Conservation (phyloP, 2,888 invertebrate species). For the Polydesmus complanatus region DNA sequence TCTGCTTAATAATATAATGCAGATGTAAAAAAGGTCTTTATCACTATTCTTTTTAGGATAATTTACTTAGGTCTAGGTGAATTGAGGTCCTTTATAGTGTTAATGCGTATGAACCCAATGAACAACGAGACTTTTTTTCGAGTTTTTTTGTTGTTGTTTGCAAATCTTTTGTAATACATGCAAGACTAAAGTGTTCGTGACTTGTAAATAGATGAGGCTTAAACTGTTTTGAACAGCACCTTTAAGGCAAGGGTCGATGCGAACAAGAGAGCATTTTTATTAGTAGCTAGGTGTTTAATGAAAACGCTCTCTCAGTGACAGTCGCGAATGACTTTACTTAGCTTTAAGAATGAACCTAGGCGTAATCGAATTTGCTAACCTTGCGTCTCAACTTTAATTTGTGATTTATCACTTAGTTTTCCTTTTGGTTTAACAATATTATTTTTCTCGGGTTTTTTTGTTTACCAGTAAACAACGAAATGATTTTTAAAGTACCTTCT, state of each 20-base stretch:
- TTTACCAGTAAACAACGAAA: no score
- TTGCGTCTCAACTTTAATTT: background rate
- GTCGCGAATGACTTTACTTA: no score
- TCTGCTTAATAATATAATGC: no score
- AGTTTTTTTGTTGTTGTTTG: conserved; percentile 36
- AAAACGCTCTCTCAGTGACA: background rate
- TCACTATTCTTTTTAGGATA: no score
- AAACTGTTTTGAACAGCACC: background rate
- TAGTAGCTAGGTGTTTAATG: background rate
- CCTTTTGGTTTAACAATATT: no score
- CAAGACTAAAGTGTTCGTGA: background rate
- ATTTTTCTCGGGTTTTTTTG: no score
- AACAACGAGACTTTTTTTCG: background rate
- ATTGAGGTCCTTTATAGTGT: no score
- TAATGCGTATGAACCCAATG: no score
- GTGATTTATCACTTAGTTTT: background rate
- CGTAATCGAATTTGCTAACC: background rate
- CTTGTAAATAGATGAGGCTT: background rate
- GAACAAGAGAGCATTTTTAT: background rate
- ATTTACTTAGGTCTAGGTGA: no score
- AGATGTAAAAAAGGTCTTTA: no score
- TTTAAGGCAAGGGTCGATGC: background rate
- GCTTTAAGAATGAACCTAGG: no score
- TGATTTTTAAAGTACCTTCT: no score
- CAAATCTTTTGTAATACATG: conserved; percentile 6